phyloP scores from a whole-genome alignment of 2,113 vertebrate genomes.

The Coptodon bakossiorum region DNA sequence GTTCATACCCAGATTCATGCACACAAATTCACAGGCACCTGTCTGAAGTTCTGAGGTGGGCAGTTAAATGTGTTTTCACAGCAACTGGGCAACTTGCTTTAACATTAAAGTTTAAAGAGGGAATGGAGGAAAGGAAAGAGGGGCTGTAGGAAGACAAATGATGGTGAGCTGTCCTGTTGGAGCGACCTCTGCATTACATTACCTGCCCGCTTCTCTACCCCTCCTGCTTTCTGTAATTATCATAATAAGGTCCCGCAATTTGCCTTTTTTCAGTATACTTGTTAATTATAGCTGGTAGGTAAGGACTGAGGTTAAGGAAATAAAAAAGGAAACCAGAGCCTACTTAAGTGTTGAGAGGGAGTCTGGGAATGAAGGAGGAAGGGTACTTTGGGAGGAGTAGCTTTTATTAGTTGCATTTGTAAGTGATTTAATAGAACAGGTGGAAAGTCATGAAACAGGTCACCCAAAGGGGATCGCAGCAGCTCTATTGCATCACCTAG shows the following conservation, averaged over 20 bases:
- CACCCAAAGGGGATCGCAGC: conserved; percentile 20
- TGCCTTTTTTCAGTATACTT: conserved; percentile 66
- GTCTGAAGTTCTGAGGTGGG: conserved; percentile 33
- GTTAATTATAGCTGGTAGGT: conserved; percentile 63
- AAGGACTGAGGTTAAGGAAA: conserved; percentile 66
- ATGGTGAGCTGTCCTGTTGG: conserved; percentile 43
- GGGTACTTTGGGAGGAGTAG: background rate
- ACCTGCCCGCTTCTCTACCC: conserved; percentile 57
- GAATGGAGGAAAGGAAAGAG: conserved; percentile 16
- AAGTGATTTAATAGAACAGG: conserved; percentile 57
- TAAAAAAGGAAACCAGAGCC: conserved; percentile 53
- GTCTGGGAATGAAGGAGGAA: conserved; percentile 3
- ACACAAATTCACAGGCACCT: conserved; percentile 18
- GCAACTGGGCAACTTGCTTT: conserved; percentile 31
- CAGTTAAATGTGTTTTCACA: conserved; percentile 62
- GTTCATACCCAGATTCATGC: conserved; percentile 3
- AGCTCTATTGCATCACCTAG: conserved; percentile 9
- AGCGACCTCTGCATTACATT: conserved; percentile 34
- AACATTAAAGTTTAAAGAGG: conserved; percentile 41
- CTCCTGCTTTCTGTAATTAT: conserved; percentile 60
- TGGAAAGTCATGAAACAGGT: conserved; percentile 42
- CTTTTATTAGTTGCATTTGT: conserved; percentile 54
- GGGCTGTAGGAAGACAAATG: conserved; percentile 47
- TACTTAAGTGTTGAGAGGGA: background rate
- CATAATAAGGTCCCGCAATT: conserved; percentile 69